These are phyloP conservation scores for Bambusicola thoracicus DNA, from an alignment of 2,113 vertebrate species.

Conservation along the genomic window DNA sequence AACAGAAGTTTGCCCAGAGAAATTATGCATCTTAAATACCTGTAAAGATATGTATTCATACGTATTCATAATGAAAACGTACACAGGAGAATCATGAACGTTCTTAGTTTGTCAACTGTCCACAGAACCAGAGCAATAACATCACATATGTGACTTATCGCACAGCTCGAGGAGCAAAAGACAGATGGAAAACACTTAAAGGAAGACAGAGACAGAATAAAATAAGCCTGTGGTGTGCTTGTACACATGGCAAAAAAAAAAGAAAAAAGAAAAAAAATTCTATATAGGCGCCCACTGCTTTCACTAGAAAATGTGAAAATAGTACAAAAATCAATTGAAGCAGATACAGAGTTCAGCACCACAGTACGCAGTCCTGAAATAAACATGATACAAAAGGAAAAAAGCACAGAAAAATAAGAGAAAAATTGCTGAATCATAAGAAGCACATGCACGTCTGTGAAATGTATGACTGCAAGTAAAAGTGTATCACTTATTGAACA, in stretches of 20 bases:
- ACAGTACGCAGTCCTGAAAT: accelerated
- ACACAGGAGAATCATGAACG: not conserved
- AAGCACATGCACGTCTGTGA: not conserved
- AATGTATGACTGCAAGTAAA: not conserved
- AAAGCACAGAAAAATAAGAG: not conserved
- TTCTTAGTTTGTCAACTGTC: not conserved
- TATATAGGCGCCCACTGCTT: not conserved
- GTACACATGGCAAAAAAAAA: not conserved
- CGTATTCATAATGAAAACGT: not conserved
- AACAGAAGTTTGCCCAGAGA: not conserved
- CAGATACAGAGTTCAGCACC: not conserved
- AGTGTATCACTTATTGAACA: not conserved
- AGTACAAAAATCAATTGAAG: not conserved
- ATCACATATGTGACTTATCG: not conserved
- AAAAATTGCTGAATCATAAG: not conserved
- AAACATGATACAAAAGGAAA: not conserved
- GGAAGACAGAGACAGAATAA: not conserved
- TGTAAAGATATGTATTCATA: not conserved
- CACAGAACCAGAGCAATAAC: not conserved
- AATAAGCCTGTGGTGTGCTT: not conserved
- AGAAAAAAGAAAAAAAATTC: not conserved
- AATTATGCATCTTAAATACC: not conserved
- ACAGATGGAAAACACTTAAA: not conserved
- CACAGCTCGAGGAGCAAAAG: not conserved
- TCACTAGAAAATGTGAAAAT: not conserved